Percentiles rank a stretch among this genome's conserved stretches.
These are phyloP conservation scores for Eurytoma californica DNA, from an alignment of 2,888 invertebrate genomes.

Conservation along the genomic window DNA sequence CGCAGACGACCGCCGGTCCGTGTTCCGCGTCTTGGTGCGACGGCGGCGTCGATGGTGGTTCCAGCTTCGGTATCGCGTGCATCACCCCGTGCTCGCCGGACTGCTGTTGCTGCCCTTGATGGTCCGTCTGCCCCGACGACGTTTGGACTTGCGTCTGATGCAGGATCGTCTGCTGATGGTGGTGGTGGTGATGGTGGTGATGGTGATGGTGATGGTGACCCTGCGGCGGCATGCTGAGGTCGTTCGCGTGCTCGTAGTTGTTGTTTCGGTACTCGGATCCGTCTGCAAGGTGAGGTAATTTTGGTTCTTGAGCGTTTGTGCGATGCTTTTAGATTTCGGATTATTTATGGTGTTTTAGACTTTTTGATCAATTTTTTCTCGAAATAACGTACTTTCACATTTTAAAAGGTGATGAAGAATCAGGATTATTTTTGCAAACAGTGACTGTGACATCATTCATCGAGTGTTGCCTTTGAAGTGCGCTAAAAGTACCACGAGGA, in stretches of 20 bases:
- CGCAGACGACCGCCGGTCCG: constrained; percentile 80
- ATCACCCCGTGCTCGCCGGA: constrained; percentile 56
- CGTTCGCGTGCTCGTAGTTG: constrained; percentile 69
- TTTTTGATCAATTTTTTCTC: too few relatives aligned
- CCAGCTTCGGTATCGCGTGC: constrained; percentile 77
- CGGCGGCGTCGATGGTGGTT: constrained; percentile 74
- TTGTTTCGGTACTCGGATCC: constrained; percentile 69
- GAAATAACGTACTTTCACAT: too few relatives aligned
- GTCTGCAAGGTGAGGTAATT: constrained; percentile 59
- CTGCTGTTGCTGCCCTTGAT: constrained; percentile 55
- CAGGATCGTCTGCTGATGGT: constrained; percentile 66
- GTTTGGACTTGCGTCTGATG: constrained; percentile 63
- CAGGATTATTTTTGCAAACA: too few relatives aligned
- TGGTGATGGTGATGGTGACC: constrained; percentile 72
- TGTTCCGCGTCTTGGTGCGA: constrained; percentile 69
- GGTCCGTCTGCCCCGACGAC: not conserved
- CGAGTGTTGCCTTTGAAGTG: too few relatives aligned
- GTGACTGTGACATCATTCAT: too few relatives aligned
- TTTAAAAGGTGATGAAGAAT: too few relatives aligned
- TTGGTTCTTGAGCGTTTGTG: not conserved
- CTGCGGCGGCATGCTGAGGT: constrained; percentile 70
- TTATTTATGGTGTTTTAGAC: too few relatives aligned
- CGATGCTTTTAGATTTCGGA: not conserved
- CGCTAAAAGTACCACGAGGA: constrained; percentile 5
- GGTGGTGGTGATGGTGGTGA: constrained; percentile 64